phyloP scores from a whole-genome alignment of 2,888 invertebrate species.

The Polydrusus pterygomalis region DNA sequence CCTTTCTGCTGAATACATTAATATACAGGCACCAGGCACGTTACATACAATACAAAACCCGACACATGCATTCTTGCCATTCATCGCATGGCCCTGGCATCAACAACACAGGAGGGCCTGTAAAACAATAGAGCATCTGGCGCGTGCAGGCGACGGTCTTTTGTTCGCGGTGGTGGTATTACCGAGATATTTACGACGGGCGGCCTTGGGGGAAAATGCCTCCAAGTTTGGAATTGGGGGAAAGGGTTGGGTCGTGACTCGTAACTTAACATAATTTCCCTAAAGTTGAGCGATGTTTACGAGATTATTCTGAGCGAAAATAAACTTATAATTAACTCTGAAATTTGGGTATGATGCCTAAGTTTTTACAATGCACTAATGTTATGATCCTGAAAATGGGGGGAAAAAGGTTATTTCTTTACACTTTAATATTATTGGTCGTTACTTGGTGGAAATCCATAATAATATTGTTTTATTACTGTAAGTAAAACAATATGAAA shows the following conservation, averaged over 20 bases:
- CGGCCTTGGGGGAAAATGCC: constrained; percentile 10
- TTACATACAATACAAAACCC: constrained; percentile 37
- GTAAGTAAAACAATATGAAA: no score
- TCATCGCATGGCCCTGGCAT: constrained; percentile 28
- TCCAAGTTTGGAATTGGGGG: neutral
- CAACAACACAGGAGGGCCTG: constrained; percentile 28
- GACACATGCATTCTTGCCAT: constrained; percentile 32
- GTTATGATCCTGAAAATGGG: no score
- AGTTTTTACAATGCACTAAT: no score
- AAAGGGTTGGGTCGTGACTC: neutral
- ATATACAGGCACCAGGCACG: constrained; percentile 33
- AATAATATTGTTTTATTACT: no score
- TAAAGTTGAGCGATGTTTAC: neutral
- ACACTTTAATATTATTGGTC: no score
- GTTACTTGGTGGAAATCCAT: no score
- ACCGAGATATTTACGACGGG: constrained; percentile 20
- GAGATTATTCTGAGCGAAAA: neutral
- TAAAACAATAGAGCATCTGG: constrained; percentile 45
- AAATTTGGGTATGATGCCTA: neutral
- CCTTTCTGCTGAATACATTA: constrained; percentile 47
- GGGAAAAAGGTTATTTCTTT: no score
- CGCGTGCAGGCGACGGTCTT: constrained; percentile 36
- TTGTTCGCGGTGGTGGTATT: constrained; percentile 35
- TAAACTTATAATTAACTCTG: constrained; percentile 16
- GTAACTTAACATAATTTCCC: constrained; percentile 13